These are phyloP conservation scores for Eurytoma californica DNA, from an alignment of 2,888 invertebrate genomes.

Conservation along the genomic window DNA sequence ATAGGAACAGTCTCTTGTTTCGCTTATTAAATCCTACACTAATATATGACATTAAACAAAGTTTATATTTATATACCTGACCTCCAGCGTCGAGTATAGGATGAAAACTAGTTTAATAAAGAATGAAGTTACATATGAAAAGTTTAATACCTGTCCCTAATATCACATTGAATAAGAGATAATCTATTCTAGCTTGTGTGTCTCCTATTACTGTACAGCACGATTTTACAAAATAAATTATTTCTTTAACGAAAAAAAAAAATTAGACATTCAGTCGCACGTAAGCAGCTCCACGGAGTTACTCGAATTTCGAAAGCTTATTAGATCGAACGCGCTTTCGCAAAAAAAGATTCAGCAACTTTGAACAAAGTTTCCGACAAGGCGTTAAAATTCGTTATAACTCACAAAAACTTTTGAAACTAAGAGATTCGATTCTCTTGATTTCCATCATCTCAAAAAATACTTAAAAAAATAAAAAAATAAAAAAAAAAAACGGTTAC, in stretches of 20 bases:
- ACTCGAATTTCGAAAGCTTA: neutral
- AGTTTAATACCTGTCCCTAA: constrained; percentile 42
- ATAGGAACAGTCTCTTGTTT: constrained; percentile 29
- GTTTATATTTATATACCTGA: neutral
- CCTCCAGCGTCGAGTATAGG: neutral
- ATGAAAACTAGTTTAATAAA: constrained; percentile 25
- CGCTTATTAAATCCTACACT: constrained; percentile 20
- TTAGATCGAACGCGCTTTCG: too few species aligned
- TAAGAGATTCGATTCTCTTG: too few species aligned
- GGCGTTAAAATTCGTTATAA: neutral
- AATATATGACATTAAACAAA: constrained; percentile 13
- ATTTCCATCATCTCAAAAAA: too few species aligned
- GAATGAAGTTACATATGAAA: constrained; percentile 23
- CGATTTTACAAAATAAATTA: neutral
- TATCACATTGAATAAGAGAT: constrained; percentile 45
- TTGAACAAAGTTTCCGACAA: too few species aligned
- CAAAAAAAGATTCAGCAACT: too few species aligned
- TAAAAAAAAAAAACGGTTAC: too few species aligned
- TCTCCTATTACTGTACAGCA: neutral
- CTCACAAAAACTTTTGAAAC: neutral
- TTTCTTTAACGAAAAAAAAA: neutral
- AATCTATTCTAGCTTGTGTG: constrained; percentile 16
- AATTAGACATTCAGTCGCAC: neutral
- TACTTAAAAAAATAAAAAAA: too few species aligned
- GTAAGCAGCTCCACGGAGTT: neutral